Evolutionary conservation across 2,888 invertebrate genomes (phyloP), one percentile per base, ranked within the genome.

Genomic region (Mythimna lalbum): DNA sequence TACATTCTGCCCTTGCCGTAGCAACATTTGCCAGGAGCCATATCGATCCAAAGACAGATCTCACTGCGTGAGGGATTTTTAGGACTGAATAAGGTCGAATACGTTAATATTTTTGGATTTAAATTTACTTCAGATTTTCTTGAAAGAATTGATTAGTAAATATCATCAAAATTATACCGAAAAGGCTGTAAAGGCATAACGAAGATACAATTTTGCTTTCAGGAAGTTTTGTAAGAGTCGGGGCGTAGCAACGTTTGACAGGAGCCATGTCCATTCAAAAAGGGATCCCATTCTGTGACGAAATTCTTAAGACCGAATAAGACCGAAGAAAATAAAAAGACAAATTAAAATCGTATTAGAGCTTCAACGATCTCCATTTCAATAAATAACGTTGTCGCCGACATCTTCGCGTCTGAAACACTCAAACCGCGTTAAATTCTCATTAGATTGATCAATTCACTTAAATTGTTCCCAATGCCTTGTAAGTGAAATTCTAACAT

Each of bases 401-500:
- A 62, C 61, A 60, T 63, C 57, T 43, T 19, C 14, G 33, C 17
- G 21, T 39, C 39, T 69, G 43, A 63, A 68, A 73, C 72, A 63
- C 65, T 69, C 68, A 73, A 80, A 85, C 79, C 76, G 69, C 84
- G 69, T 83, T 83, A 82, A 82, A 86, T 82, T 86, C 80, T 84
- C 81, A 87, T 88, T 86, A 86, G 82, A 84, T 80, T 78, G 78
- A 87, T 87, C 83, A 83, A 85, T 86, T 82, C 80, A 73, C 73
- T 76, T 80, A 81, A 84, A 83, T 81, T 75, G 77, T 76, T 79
- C 59, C 67, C 70, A 75, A 75, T 80, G 69, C 69, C 78, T 81
- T 84, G 85, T 83, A 85, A 87, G 78, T 82, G 81, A 83, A 86
- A 85, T 84, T 81, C 80, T 73, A 79, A 84, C 84, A 80, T 80